Evolutionary conservation across 2,113 vertebrate genomes (phyloP).

Genomic region (Lepidothrix coronata): DNA sequence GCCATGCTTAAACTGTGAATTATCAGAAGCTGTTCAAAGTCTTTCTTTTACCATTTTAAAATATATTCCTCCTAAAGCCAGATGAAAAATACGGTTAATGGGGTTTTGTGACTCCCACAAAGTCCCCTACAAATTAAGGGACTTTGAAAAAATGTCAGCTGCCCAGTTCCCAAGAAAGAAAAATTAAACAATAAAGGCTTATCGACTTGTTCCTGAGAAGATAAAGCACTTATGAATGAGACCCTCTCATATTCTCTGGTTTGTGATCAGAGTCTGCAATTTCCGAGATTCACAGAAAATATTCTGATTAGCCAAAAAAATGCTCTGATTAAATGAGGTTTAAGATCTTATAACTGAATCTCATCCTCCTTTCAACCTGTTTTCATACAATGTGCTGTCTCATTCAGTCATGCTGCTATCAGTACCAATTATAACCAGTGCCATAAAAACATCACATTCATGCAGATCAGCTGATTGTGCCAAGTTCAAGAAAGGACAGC

Average conservation of each 20-base stretch:
- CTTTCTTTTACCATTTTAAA: constrained; percentile 69
- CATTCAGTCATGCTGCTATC: neutral
- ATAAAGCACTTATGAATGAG: constrained; percentile 65
- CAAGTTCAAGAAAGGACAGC: constrained; percentile 68
- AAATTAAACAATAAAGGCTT: constrained; percentile 70
- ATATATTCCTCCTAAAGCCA: constrained; percentile 66
- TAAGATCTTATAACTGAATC: constrained; percentile 43
- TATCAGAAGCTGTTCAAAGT: constrained; percentile 69
- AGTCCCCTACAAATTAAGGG: constrained; percentile 70
- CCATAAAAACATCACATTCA: constrained; percentile 61
- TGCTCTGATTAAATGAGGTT: constrained; percentile 26
- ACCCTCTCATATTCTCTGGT: constrained; percentile 42
- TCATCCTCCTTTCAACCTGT: constrained; percentile 35
- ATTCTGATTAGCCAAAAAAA: constrained; percentile 54
- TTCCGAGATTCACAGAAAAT: constrained; percentile 54
- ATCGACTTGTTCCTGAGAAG: constrained; percentile 67
- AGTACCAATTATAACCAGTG: constrained; percentile 44
- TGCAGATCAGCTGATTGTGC: constrained; percentile 61
- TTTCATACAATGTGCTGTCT: constrained; percentile 31
- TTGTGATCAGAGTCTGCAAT: constrained; percentile 54
- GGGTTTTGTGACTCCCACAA: constrained; percentile 70
- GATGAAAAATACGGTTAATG: constrained; percentile 67
- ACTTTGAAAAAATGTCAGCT: constrained; percentile 71
- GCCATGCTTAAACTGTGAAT: constrained; percentile 64
- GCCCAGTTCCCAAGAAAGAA: constrained; percentile 66